Evolutionary conservation across 2,113 vertebrate genomes (phyloP), one percentile per base, ranked within the genome.

Genomic region (Uria lomvia): DNA sequence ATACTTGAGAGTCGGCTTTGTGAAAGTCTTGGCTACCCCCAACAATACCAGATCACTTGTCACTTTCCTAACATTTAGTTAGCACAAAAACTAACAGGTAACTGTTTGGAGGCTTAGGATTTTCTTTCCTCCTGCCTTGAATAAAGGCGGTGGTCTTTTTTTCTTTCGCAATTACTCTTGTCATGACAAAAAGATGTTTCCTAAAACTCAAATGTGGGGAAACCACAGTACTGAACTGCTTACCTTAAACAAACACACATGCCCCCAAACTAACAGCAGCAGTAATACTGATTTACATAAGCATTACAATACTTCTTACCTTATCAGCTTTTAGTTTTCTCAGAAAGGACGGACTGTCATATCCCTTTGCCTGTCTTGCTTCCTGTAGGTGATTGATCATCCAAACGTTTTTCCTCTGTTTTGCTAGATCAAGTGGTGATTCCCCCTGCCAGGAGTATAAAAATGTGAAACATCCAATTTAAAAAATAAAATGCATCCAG

Each of bases 341-440:
- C 90, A 99, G 98, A 96, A 99, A 99, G 27, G 99, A 99, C 2
- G 99, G 99, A 97, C 98, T 99, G 98, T 99, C 99, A 66, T 99
- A 99, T 56, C 99, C 99, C 97, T 99, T 99, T 83, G 99, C 99
- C 92, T 99, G 99, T 43, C 99, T 98, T 15, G 99, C 99, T 97
- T 99, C 99, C 97, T 99, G 99, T 81, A 99, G 96, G 97, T 99
- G 99, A 97, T 99, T 99, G 95, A 99, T 99, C 99, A 99, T 99
- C 99, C 99, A 99, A 73, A 99, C 99, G 0, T 99, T 99, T 98
- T 99, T 99, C 96, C 99, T 99, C 91, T 99, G 99, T 96, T 99
- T 99, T 97, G 99, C 99, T 23, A 99, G 98, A 98, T 99, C 99
- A 91, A 99, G 98, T 36, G 99, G 99, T 34, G 99, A 99, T 98